phyloP scores from a whole-genome alignment of 2,888 invertebrate genomes.

The Sarcophaga subvicina region DNA sequence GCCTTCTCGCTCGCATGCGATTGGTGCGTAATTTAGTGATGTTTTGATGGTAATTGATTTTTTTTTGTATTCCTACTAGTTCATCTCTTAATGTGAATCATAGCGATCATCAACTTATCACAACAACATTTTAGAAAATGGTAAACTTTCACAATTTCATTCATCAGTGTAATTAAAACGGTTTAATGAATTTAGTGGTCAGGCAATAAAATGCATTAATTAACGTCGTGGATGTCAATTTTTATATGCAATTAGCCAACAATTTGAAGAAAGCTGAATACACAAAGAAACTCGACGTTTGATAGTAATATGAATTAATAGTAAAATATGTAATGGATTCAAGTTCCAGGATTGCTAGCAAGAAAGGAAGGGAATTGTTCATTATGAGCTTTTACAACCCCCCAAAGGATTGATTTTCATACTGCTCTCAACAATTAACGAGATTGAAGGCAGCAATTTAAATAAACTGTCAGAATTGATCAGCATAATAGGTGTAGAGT shows the following conservation, averaged over 20 bases:
- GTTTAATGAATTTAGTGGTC: background rate
- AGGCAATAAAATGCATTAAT: background rate
- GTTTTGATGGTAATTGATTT: conserved; percentile 61
- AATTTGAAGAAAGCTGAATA: background rate
- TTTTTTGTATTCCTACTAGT: conserved; percentile 5
- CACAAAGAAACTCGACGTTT: too few relatives aligned
- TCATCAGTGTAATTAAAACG: background rate
- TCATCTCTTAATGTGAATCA: background rate
- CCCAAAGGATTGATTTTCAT: too few relatives aligned
- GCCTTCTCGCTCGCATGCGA: conserved; percentile 28
- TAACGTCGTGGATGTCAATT: background rate
- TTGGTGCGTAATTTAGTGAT: background rate
- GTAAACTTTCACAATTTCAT: conserved; percentile 58
- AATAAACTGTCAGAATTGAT: too few relatives aligned
- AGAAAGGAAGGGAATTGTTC: too few relatives aligned
- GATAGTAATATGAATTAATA: too few relatives aligned
- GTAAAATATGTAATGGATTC: too few relatives aligned
- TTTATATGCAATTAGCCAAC: background rate
- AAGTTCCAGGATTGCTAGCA: too few relatives aligned
- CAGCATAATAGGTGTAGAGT: too few relatives aligned
- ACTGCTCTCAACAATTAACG: too few relatives aligned
- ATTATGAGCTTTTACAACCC: too few relatives aligned
- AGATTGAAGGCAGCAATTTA: too few relatives aligned
- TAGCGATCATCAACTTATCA: conserved; percentile 25
- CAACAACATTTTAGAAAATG: conserved; percentile 22